phyloP scores from a whole-genome alignment of 2,888 invertebrate genomes.

The Ganaspis brasiliensis region DNA sequence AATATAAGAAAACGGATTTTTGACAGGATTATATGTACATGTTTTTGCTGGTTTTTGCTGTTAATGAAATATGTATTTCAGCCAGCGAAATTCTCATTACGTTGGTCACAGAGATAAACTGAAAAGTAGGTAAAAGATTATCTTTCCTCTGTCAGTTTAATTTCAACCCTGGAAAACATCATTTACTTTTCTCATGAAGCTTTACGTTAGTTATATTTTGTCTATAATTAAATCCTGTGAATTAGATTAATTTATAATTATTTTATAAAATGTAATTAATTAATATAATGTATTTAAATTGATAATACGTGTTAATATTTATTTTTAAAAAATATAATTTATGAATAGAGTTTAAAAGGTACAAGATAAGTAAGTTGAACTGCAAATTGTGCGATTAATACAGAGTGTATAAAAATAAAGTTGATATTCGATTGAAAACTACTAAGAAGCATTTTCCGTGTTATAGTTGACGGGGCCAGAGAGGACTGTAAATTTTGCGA shows the following conservation, averaged over 20 bases:
- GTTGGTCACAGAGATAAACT: neutral
- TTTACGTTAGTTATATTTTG: no score
- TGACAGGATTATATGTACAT: no score
- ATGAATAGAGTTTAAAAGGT: no score
- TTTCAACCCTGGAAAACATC: neutral
- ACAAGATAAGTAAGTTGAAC: no score
- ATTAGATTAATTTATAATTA: no score
- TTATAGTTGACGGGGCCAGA: neutral
- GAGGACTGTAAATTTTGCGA: slow-evolving; percentile 25
- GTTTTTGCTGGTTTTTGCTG: neutral
- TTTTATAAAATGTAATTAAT: no score
- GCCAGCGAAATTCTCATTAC: neutral
- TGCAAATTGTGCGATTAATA: neutral
- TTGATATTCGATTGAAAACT: slow-evolving; percentile 23
- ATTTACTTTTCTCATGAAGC: neutral
- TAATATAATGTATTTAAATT: no score
- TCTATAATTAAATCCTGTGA: no score
- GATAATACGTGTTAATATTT: no score
- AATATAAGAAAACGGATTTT: no score
- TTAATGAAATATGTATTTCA: neutral
- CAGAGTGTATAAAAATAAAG: slow-evolving; percentile 13
- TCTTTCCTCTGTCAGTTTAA: neutral
- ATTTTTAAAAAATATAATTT: no score
- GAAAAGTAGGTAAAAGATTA: neutral
- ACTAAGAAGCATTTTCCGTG: neutral